phyloP scores from a whole-genome alignment of 2,113 vertebrate species.

The Chaetorhynchus papuensis region DNA sequence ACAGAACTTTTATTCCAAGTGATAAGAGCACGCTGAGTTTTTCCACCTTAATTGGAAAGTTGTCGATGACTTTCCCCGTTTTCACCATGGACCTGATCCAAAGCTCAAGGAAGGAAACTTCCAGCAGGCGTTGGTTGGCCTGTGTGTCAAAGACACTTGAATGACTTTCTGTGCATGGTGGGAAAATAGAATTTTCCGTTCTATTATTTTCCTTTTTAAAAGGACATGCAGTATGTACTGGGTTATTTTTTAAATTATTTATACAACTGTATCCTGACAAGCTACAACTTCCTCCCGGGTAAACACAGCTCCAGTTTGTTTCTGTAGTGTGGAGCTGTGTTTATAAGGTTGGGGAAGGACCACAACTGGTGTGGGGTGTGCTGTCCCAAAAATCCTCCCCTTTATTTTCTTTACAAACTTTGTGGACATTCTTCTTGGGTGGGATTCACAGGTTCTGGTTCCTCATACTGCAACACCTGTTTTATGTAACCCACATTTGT shows the following conservation, averaged over 20 bases:
- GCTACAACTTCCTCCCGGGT: conserved; percentile 58
- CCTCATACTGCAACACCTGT: neutral
- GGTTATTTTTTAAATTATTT: conserved; percentile 50
- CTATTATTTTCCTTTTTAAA: conserved; percentile 26
- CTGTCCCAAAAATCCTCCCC: neutral
- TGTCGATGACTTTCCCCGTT: neutral
- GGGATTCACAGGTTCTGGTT: neutral
- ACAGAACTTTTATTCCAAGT: neutral
- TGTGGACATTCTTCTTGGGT: neutral
- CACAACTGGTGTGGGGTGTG: neutral
- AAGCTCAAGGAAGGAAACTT: neutral
- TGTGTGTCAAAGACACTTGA: neutral
- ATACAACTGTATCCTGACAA: conserved; percentile 67
- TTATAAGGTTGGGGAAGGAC: conserved; percentile 23
- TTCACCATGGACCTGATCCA: neutral
- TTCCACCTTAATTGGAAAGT: neutral
- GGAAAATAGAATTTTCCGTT: conserved; percentile 28
- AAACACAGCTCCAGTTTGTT: conserved; percentile 64
- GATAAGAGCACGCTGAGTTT: neutral
- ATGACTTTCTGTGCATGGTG: neutral
- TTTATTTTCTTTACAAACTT: neutral
- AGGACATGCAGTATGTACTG: neutral
- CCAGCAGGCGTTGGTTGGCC: neutral
- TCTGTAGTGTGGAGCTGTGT: neutral
- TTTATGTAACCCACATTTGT: neutral